Conservation (phyloP, 2,888 invertebrate species). For the Drymonia ruficornis region DNA sequence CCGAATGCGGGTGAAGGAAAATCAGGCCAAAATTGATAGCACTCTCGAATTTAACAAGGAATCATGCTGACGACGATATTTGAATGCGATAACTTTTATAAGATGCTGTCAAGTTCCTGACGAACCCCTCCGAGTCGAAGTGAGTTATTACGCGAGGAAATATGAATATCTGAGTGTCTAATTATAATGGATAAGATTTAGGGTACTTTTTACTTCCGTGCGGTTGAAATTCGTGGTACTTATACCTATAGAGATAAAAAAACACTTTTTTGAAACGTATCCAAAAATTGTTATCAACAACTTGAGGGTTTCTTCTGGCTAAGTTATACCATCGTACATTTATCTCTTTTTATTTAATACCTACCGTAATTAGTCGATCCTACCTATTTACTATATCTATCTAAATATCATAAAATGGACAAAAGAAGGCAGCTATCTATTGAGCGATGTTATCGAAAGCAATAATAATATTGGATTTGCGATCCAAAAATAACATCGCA, state of each 20-base stretch:
- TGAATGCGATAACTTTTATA: constrained; percentile 40
- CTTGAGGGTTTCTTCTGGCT: too few species aligned
- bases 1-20: constrained; percentile 23
- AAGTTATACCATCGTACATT: too few species aligned
- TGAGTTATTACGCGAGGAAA: constrained; percentile 31
- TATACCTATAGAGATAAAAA: not conserved
- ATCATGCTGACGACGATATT: constrained; percentile 47
- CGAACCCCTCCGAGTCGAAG: constrained; percentile 15
- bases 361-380: too few species aligned
- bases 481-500: not conserved
- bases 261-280: too few species aligned
- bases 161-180: constrained; percentile 11
- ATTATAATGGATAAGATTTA: not conserved
- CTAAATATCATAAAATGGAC: too few species aligned
- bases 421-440: too few species aligned
- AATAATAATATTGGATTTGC: too few species aligned
- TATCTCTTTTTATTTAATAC: too few species aligned
- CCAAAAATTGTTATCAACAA: too few species aligned
- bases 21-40: constrained; percentile 44
- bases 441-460: too few species aligned
- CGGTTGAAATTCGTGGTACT: not conserved
- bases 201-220: not conserved
- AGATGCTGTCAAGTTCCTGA: constrained; percentile 29
- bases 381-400: too few species aligned
- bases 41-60: constrained; percentile 35